Percentiles rank a stretch among this genome's conserved stretches.
phyloP scores from a whole-genome alignment of 2,113 vertebrate species.

The Oxyura jamaicensis region DNA sequence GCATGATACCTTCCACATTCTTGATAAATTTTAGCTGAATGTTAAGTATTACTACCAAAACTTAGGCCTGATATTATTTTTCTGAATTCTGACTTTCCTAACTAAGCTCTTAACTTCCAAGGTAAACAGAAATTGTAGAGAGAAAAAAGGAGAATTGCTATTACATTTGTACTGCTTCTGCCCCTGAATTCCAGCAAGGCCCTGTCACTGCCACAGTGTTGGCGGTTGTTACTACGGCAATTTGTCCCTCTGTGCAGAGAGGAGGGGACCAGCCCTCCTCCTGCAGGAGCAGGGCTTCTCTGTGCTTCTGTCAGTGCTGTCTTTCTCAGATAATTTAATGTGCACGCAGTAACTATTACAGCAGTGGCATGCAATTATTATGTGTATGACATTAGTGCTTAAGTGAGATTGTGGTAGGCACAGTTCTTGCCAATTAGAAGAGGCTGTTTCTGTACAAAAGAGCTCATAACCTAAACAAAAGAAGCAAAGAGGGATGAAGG shows the following conservation, averaged over 20 bases:
- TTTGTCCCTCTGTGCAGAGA: not conserved
- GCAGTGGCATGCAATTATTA: not conserved
- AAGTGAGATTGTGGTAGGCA: not conserved
- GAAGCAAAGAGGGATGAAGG: not conserved
- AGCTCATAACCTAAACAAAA: not conserved
- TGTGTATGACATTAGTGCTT: not conserved
- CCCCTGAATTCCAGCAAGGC: not conserved
- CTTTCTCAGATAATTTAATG: not conserved
- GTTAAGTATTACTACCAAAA: not conserved
- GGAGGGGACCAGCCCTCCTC: not conserved
- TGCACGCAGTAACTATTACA: not conserved
- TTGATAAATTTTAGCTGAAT: not conserved
- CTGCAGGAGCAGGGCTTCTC: not conserved
- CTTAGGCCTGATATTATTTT: not conserved
- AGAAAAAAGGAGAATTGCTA: not conserved
- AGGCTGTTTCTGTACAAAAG: not conserved
- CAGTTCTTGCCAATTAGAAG: not conserved
- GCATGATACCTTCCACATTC: not conserved
- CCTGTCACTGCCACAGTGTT: accelerated
- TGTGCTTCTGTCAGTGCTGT: not conserved
- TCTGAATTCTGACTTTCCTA: not conserved
- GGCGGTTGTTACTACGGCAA: not conserved
- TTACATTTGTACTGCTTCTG: accelerated
- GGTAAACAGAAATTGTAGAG: not conserved
- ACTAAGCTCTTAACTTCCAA: not conserved